Evolutionary conservation across 2,888 invertebrate genomes (phyloP).

Genomic region (Euplagia quadripunctaria): DNA sequence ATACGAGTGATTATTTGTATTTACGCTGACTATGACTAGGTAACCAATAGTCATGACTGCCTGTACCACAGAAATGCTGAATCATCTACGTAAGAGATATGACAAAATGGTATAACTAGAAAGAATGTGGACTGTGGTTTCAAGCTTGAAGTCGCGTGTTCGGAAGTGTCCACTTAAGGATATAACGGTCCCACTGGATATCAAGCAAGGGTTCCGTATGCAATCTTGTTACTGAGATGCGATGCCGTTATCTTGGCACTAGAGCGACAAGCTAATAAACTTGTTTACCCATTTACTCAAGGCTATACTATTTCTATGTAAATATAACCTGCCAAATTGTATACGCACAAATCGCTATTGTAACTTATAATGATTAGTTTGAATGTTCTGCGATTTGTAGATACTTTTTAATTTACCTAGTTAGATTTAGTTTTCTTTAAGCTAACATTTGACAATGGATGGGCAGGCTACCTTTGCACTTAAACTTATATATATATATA

Average conservation of each 20-base stretch:
- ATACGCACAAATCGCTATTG: background rate
- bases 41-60: background rate
- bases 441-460: background rate
- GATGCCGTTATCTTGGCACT: slow-evolving; percentile 64
- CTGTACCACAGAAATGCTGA: slow-evolving; percentile 3
- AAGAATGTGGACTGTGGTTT: slow-evolving; percentile 46
- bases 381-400: background rate
- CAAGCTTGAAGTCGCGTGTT: slow-evolving; percentile 53
- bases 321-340: slow-evolving; percentile 19
- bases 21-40: background rate
- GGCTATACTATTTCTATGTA: slow-evolving; percentile 32
- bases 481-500: no score
- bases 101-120: slow-evolving; percentile 24
- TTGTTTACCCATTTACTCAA: slow-evolving; percentile 64
- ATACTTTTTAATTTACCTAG: background rate
- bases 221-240: slow-evolving; percentile 64
- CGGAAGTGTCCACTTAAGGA: slow-evolving; percentile 71
- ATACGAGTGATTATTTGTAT: background rate
- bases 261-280: slow-evolving; percentile 55
- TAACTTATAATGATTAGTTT: background rate
- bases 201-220: slow-evolving; percentile 64
- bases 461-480: no score
- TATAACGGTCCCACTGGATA: slow-evolving; percentile 72
- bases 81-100: slow-evolving; percentile 10
- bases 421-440: background rate